Evolutionary conservation across 2,888 invertebrate species (phyloP).

Genomic region (Dasysyrphus tricinctus): DNA sequence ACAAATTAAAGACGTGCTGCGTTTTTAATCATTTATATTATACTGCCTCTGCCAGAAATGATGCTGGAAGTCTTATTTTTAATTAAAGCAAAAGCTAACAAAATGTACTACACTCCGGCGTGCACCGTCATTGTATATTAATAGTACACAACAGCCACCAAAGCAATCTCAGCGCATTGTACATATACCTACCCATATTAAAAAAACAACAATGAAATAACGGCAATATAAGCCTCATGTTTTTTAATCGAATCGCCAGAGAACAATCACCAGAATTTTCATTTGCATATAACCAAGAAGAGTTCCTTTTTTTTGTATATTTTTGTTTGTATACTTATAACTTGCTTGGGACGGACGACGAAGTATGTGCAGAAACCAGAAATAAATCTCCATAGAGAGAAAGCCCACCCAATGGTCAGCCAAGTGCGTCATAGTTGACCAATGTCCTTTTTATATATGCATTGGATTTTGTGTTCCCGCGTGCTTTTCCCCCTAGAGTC

Average conservation of each 20-base stretch:
- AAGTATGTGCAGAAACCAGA: slow-evolving; percentile 11
- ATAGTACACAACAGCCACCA: neutral
- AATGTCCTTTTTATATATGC: slow-evolving; percentile 23
- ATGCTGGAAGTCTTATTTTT: slow-evolving; percentile 8
- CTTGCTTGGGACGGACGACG: neutral
- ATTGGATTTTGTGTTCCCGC: neutral
- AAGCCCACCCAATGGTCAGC: neutral
- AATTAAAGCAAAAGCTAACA: neutral
- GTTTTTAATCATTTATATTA: neutral
- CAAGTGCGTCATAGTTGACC: slow-evolving; percentile 18
- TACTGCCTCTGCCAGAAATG: slow-evolving; percentile 1
- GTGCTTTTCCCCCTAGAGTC: slow-evolving; percentile 22
- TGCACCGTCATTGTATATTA: neutral
- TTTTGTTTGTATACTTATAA: neutral
- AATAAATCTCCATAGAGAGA: neutral
- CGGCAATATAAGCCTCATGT: slow-evolving; percentile 27
- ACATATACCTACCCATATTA: too few relatives aligned
- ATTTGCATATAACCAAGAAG: slow-evolving; percentile 48
- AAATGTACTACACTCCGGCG: neutral
- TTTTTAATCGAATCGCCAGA: slow-evolving; percentile 53
- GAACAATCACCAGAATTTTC: slow-evolving; percentile 47
- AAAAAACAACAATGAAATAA: neutral
- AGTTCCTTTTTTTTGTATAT: neutral
- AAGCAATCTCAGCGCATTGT: neutral
- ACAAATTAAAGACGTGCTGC: neutral